phyloP scores from a whole-genome alignment of 2,888 invertebrate species.

The Exocentrus adspersus region DNA sequence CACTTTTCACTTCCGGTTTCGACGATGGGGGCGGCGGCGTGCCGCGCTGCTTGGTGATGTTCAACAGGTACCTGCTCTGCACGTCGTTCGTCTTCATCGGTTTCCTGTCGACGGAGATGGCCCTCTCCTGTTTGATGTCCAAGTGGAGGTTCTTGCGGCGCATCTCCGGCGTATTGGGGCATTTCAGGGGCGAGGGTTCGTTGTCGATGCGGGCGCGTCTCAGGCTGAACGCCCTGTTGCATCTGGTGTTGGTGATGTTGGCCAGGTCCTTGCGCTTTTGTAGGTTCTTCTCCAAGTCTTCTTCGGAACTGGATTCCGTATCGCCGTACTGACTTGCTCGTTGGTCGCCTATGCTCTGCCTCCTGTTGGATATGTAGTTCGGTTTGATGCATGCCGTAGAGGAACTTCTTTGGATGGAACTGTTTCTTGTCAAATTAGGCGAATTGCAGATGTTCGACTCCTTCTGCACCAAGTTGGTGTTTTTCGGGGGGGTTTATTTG shows the following conservation, averaged over 20 bases:
- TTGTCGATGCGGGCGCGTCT: slow-evolving; percentile 72
- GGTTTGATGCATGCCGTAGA: slow-evolving; percentile 64
- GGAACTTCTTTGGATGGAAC: slow-evolving; percentile 63
- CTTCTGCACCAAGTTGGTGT: slow-evolving; percentile 53
- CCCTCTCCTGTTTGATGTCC: slow-evolving; percentile 54
- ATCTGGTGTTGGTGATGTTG: slow-evolving; percentile 68
- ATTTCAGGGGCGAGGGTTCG: slow-evolving; percentile 63
- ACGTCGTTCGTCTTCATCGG: slow-evolving; percentile 59
- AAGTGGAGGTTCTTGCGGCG: slow-evolving; percentile 66
- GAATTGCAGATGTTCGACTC: slow-evolving; percentile 50
- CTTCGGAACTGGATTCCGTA: slow-evolving; percentile 65
- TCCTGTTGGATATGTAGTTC: slow-evolving; percentile 50
- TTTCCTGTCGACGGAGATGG: slow-evolving; percentile 62
- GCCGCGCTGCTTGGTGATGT: slow-evolving; percentile 55
- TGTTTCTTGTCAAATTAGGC: slow-evolving; percentile 51
- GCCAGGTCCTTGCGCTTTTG: slow-evolving; percentile 58
- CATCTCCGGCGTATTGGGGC: slow-evolving; percentile 73
- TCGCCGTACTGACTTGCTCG: slow-evolving; percentile 60
- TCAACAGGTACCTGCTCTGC: slow-evolving; percentile 61
- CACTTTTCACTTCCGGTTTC: slow-evolving; percentile 44
- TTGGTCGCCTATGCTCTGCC: slow-evolving; percentile 53
- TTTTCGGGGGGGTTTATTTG: slow-evolving; percentile 56
- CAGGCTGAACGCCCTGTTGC: slow-evolving; percentile 79
- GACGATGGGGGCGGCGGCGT: slow-evolving; percentile 40
- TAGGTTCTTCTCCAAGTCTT: slow-evolving; percentile 63